Evolutionary conservation across 2,888 invertebrate genomes (phyloP).

Genomic region (Theodoxus fluviatilis): DNA sequence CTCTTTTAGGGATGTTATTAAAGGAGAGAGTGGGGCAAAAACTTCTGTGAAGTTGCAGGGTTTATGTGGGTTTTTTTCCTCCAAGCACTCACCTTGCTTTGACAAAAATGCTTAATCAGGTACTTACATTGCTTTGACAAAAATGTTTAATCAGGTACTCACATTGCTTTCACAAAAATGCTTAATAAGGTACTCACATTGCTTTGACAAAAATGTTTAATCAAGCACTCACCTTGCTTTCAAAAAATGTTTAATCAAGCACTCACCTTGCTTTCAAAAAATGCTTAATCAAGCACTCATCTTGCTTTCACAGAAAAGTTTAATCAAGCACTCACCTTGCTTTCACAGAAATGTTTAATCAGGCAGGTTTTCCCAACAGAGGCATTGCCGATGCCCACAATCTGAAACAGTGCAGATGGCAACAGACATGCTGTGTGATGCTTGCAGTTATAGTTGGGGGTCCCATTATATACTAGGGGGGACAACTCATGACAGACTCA

Average conservation of each 20-base stretch:
- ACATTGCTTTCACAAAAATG: neutral
- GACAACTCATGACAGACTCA: too few relatives aligned
- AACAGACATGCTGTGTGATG: too few relatives aligned
- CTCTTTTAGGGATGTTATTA: too few relatives aligned
- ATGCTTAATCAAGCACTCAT: slow-evolving; percentile 34
- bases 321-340: slow-evolving; percentile 47
- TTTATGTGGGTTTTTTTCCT: too few relatives aligned
- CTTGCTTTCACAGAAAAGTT: slow-evolving; percentile 63
- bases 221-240: slow-evolving; percentile 2
- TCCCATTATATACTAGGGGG: neutral
- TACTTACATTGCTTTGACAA: neutral
- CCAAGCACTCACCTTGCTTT: neutral
- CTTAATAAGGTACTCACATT: neutral
- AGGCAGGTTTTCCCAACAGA: slow-evolving; percentile 62
- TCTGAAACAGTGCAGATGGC: too few relatives aligned
- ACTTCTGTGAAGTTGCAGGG: too few relatives aligned
- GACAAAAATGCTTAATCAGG: neutral
- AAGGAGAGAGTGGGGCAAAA: too few relatives aligned
- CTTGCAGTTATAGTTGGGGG: neutral
- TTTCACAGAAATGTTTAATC: slow-evolving; percentile 65
- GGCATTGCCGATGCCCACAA: slow-evolving; percentile 60
- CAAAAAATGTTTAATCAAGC: neutral
- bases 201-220: neutral
- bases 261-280: neutral
- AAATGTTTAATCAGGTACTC: neutral